Percentiles rank a stretch among this genome's conserved stretches.
Evolutionary conservation across 2,888 invertebrate species (phyloP).

Genomic region (Phengaris alcon): DNA sequence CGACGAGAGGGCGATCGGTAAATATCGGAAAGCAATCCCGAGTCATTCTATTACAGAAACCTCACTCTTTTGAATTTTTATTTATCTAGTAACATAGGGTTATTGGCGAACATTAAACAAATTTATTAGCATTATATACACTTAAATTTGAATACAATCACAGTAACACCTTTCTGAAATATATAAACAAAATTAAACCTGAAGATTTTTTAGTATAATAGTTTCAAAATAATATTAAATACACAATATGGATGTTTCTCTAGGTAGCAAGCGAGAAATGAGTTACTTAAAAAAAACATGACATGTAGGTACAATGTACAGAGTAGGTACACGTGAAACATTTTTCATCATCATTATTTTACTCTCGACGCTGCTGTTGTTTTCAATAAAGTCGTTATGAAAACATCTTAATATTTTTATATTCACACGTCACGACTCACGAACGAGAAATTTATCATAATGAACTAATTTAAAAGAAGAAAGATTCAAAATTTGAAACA

Average conservation of each 20-base stretch:
- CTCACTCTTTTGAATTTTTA: constrained; percentile 24
- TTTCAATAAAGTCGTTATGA: too few relatives aligned
- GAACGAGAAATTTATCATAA: too few relatives aligned
- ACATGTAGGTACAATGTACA: too few relatives aligned
- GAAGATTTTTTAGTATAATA: neutral
- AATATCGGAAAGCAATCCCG: constrained; percentile 76
- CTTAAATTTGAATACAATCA: constrained; percentile 35
- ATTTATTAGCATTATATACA: constrained; percentile 1
- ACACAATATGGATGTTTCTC: neutral
- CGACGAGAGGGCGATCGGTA: constrained; percentile 73
- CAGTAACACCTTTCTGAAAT: neutral
- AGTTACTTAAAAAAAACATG: too few relatives aligned
- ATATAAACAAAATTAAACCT: neutral
- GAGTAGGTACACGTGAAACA: too few relatives aligned
- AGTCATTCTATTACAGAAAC: constrained; percentile 76
- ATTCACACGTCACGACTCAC: too few relatives aligned
- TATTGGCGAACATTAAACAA: constrained; percentile 9
- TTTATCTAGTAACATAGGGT: neutral
- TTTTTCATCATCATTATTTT: too few relatives aligned
- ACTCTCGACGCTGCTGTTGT: too few relatives aligned
- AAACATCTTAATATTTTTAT: too few relatives aligned
- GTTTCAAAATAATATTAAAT: neutral
- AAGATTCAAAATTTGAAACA: too few relatives aligned
- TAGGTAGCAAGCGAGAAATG: too few relatives aligned
- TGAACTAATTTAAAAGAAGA: too few relatives aligned